phyloP scores from a whole-genome alignment of 2,888 invertebrate species.

The Caenorhabditis angaria region DNA sequence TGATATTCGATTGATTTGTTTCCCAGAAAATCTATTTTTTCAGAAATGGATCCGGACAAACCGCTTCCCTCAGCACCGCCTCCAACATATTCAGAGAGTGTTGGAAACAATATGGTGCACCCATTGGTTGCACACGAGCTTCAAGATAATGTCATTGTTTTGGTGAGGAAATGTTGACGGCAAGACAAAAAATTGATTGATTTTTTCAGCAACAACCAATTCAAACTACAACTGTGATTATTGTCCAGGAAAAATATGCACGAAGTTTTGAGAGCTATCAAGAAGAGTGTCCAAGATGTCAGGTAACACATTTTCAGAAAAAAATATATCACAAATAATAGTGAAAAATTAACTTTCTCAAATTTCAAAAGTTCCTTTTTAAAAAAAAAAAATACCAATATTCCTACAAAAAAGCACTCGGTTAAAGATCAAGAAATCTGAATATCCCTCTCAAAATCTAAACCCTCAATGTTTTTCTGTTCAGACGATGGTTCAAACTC shows the following conservation, averaged over 20 bases:
- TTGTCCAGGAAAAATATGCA: slow-evolving; percentile 21
- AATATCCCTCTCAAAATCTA: background rate
- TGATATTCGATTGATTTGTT: no score
- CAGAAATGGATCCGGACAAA: background rate
- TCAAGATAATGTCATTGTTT: background rate
- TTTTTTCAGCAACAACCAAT: background rate
- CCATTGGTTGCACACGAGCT: background rate
- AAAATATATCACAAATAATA: background rate
- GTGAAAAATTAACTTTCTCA: background rate
- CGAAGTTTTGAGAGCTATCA: slow-evolving; percentile 27
- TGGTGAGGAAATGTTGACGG: background rate
- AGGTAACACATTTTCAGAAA: slow-evolving; percentile 10
- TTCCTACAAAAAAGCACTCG: no score
- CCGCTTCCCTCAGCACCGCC: background rate
- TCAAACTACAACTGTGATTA: slow-evolving; percentile 28
- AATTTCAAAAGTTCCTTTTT: no score
- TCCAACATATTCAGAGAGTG: background rate
- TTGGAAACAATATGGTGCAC: slow-evolving; percentile 3
- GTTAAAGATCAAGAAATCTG: background rate
- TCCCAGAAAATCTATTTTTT: background rate
- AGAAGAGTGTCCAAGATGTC: slow-evolving; percentile 34
- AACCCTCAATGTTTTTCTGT: background rate
- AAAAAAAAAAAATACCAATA: no score
- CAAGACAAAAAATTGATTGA: background rate
- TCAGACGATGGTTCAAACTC: slow-evolving; percentile 27